These are phyloP conservation scores for Pedionomus torquatus DNA, from an alignment of 2,113 vertebrate genomes.

Conservation along the genomic window DNA sequence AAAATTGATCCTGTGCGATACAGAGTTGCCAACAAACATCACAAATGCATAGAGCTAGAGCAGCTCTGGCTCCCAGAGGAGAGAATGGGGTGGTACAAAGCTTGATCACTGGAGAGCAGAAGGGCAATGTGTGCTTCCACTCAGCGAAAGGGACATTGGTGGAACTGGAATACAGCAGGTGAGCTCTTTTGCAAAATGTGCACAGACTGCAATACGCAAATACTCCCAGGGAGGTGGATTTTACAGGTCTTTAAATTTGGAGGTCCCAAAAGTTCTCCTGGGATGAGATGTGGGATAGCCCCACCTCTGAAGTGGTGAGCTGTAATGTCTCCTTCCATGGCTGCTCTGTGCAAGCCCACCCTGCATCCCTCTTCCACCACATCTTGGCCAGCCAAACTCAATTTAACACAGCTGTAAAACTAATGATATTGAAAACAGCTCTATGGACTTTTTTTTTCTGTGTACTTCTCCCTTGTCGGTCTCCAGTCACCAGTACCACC, in stretches of 20 bases:
- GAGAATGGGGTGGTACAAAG: background rate
- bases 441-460: background rate
- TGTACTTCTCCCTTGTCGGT: background rate
- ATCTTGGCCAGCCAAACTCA: background rate
- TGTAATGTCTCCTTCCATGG: background rate
- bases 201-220: background rate
- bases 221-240: background rate
- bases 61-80: background rate
- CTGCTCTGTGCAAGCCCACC: background rate
- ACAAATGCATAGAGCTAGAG: background rate
- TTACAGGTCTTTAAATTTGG: background rate
- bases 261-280: background rate
- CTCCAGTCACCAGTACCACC: background rate
- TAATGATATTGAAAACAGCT: background rate
- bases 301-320: background rate
- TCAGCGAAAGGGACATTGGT: background rate
- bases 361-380: fast-evolving
- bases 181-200: background rate
- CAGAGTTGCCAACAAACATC: background rate
- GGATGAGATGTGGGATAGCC: background rate
- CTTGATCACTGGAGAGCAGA: background rate
- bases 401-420: background rate
- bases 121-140: background rate
- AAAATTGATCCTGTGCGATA: background rate
- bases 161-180: background rate